Conservation (phyloP, 2,113 vertebrate genomes). For the Festucalex cinctus region DNA sequence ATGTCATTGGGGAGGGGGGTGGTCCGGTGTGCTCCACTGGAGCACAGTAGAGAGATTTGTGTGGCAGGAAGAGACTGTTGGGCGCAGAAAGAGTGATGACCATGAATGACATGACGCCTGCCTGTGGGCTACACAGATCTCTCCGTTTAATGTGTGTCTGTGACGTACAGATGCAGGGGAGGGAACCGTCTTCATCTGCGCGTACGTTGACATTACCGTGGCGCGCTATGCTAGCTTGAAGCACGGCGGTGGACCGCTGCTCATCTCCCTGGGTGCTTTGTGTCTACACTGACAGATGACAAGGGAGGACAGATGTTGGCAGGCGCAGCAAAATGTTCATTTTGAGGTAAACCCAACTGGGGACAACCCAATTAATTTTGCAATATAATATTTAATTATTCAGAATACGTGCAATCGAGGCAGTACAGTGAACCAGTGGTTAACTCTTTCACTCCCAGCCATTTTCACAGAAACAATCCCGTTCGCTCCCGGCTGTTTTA, state of each 20-base stretch:
- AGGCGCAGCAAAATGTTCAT: slow-evolving; percentile 5
- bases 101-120: slow-evolving; percentile 45
- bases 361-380: not conserved
- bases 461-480: too few relatives aligned
- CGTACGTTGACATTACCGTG: slow-evolving; percentile 26
- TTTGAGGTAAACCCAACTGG: not conserved
- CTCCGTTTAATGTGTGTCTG: slow-evolving; percentile 38
- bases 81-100: slow-evolving; percentile 66
- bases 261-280: slow-evolving; percentile 28
- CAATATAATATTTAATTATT: not conserved
- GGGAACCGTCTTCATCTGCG: slow-evolving; percentile 25
- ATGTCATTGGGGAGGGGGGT: slow-evolving; percentile 56
- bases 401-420: not conserved
- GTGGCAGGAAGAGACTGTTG: slow-evolving; percentile 55
- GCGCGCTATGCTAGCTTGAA: slow-evolving; percentile 10
- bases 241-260: slow-evolving; percentile 4
- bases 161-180: slow-evolving; percentile 23
- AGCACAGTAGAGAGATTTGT: slow-evolving; percentile 42
- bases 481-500: too few relatives aligned
- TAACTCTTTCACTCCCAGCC: too few relatives aligned
- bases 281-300: slow-evolving; percentile 18
- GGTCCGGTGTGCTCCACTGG: slow-evolving; percentile 37
- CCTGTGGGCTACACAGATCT: slow-evolving; percentile 55
- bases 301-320: slow-evolving; percentile 5
- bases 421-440: not conserved